Evolutionary conservation across 2,113 vertebrate genomes (phyloP).

Genomic region (Gallinago paraguaiae): DNA sequence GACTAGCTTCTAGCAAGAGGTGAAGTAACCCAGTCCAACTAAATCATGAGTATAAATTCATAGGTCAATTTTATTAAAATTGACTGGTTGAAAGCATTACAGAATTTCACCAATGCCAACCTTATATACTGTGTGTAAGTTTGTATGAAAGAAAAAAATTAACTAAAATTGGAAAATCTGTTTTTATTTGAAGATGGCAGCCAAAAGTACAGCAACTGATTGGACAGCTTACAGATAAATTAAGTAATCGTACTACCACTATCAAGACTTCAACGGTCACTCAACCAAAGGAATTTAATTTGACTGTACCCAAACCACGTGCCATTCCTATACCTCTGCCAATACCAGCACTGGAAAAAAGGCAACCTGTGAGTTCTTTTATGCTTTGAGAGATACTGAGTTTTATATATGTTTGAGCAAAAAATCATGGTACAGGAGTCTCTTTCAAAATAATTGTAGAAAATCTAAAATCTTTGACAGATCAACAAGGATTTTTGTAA

Average conservation of each 20-base stretch:
- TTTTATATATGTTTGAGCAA: neutral
- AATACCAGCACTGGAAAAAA: constrained; percentile 75
- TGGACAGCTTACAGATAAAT: constrained; percentile 69
- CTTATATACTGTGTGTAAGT: neutral
- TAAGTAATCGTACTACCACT: neutral
- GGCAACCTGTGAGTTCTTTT: constrained; percentile 78
- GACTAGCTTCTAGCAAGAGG: neutral
- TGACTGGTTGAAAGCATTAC: neutral
- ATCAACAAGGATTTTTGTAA: neutral
- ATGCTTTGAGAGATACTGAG: neutral
- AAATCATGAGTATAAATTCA: neutral
- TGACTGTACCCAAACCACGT: constrained; percentile 81
- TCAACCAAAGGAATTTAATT: constrained; percentile 81
- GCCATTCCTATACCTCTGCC: constrained; percentile 74
- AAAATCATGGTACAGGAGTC: neutral
- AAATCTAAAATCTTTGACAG: neutral
- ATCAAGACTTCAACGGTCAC: constrained; percentile 76
- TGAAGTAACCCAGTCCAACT: neutral
- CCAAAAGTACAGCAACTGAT: constrained; percentile 81
- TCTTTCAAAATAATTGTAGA: neutral
- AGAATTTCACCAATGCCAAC: neutral
- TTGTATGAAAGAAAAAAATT: neutral
- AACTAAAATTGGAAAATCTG: neutral
- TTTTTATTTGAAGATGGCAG: constrained; percentile 81
- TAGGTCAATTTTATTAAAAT: neutral